These are phyloP conservation scores for Brachyalestes nurse DNA, from an alignment of 2,797 vertebrate species.

Conservation along the genomic window DNA sequence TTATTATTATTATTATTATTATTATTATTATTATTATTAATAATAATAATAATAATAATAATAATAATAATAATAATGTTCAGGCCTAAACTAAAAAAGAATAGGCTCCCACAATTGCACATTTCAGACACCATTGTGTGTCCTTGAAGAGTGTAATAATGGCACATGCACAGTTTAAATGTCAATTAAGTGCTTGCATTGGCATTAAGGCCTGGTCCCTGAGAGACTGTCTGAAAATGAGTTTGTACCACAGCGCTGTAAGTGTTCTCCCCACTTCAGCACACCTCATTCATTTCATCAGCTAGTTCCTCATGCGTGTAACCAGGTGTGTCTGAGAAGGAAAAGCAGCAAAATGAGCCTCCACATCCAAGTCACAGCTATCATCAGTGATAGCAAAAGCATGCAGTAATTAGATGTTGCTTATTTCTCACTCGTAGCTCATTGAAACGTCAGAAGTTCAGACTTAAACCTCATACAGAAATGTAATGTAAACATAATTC, in stretches of 20 bases:
- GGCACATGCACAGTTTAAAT: conserved; percentile 25
- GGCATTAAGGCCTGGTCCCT: conserved; percentile 15
- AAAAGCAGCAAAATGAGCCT: background rate
- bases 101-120: background rate
- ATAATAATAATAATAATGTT: conserved; percentile 3
- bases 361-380: background rate
- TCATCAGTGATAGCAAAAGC: background rate
- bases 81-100: background rate
- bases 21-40: no score
- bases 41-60: background rate
- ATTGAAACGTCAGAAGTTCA: no score
- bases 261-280: background rate
- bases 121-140: conserved; percentile 3
- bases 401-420: background rate
- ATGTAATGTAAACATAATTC: no score
- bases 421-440: background rate
- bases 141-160: conserved; percentile 41
- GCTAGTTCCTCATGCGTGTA: background rate
- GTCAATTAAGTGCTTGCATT: conserved; percentile 11
- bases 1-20: no score
- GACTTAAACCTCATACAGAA: no score
- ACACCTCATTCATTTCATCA: background rate
- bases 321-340: conserved; percentile 1
- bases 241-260: conserved; percentile 8
- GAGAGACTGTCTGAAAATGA: conserved; percentile 18